These are phyloP conservation scores for Bhutanitis thaidina DNA, from an alignment of 2,888 invertebrate genomes.

Conservation along the genomic window DNA sequence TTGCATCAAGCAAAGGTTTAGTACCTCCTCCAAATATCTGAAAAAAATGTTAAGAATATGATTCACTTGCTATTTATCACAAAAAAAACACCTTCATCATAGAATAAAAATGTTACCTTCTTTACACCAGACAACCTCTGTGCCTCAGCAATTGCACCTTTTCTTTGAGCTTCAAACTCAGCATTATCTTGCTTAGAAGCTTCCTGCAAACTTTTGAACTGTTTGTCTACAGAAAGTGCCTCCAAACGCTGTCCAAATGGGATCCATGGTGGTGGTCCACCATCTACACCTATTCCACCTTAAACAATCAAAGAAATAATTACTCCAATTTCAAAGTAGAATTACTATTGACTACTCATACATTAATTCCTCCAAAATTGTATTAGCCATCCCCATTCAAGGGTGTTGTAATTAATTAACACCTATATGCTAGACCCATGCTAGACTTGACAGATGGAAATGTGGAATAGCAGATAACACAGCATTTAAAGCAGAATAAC, in stretches of 20 bases:
- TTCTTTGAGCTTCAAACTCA: conserved; percentile 93
- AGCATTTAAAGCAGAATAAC: no score
- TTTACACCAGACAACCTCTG: conserved; percentile 81
- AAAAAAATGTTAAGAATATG: conserved; percentile 21
- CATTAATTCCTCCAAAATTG: no score
- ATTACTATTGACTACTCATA: no score
- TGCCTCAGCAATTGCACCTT: conserved; percentile 94
- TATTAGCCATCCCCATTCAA: no score
- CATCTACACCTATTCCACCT: conserved; percentile 82
- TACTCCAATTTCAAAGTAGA: no score
- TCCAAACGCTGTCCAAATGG: conserved; percentile 91
- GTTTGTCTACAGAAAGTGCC: conserved; percentile 79
- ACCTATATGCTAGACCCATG: no score
- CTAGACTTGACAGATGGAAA: no score
- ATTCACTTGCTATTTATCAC: no score
- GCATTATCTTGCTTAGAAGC: conserved; percentile 85
- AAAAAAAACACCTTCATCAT: no score
- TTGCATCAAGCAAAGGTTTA: conserved; percentile 85
- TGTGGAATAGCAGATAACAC: no score
- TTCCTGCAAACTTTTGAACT: conserved; percentile 85
- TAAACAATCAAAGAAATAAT: conserved; percentile 26
- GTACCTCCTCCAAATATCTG: conserved; percentile 83
- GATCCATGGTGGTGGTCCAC: conserved; percentile 94
- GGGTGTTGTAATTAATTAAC: no score
- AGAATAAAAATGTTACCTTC: conserved; percentile 52